Base-by-base conservation (phyloP, 2,888 invertebrate genomes). In the Lithophane leautieri region DNA sequence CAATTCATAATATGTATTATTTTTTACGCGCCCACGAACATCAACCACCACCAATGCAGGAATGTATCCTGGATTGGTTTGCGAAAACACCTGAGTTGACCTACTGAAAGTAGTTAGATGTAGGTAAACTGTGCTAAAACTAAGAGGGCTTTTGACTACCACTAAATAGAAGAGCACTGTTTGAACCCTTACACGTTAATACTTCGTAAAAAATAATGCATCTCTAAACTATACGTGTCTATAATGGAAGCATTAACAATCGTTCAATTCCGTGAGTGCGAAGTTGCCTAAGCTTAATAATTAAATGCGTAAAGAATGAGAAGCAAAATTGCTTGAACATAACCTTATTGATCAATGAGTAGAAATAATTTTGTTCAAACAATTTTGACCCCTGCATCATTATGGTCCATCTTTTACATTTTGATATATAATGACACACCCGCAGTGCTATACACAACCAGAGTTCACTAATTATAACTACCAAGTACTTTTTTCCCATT, bases 261-360 rank as follows among this genome's bases (percentile, higher is more conserved):
- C 92, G 89, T 90, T 95, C 96, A 96, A 96, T 96, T 96, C 96
- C 96, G 90, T 95, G 93, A 95, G 96, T 96, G 95, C 95, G 93
- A 94, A 93, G 88, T 89, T 88, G 94, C 90, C 94, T 95, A 95
- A 93, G 92, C 93, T 94, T 93, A 94, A 90, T 91, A 91, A 72
- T 91, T 91, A 92, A 92, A 92, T 88, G 93, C 91, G 87, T 89
- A 81, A 91, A 89, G 87, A 84, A 90, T 91, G 88, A 91, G 89
- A 84, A 89, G 87, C 62, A 89, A 91, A 93, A 93, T 92, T 91
- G 92, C 92, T 92, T 90, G 89, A 90, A 88, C 79, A 80, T 76
- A 69, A 71, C 79, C 78, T 56, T 34, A 52, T 63, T 73, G 61
- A 62, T 81, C n/a, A 76, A 69, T 60, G 73, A 74, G 72, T 74